Evolutionary conservation across 1,140 invertebrate species (phyloP), one percentile per base, ranked within the genome.

Genomic region (Drosophila prosaltans): DNA sequence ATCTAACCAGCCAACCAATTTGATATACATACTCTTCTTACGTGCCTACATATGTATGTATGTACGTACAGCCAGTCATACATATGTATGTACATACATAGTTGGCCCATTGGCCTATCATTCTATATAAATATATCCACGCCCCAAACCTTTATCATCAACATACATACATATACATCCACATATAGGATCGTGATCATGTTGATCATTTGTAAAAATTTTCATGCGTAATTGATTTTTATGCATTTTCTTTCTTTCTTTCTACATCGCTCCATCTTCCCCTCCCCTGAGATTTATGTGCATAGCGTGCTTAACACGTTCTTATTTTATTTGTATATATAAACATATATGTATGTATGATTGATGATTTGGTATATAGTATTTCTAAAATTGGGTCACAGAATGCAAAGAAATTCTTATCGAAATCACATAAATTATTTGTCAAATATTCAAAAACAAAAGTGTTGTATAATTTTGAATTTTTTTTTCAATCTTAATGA

Each of bases 191-290:
- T 62, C 36, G 36, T 60, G 36, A 54, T 45, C 62, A 65, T 70
- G 32, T 59, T 45, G 28, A 61, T 59, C 40, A 11, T 54, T 67
- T 40, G 54, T 65, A 43, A 74, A 65, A 78, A 65, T 86, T 83
- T 88, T 88, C 83, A 86, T 77, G 83, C 83, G 80, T 88, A 86
- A 86, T 86, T 86, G 83, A 88, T 86, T 88, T 86, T 74, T 59
- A 86, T 88, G 83, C 84, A 80, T 63, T 80, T 72, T 6, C 11
- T 57, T n/a, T 21, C 10, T 21, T 6, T 10, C 10, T 3, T 51
- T 9, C 32, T 4, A 36, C 21, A 26, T 26, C 21, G 7, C 45
- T 26, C 4, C 8, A 5, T 32, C 16, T 3, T 26, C 10, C 26
- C n/a, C 11, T n/a, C 32, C 32, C 66, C 45, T 66, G 54, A 72